phyloP scores from a whole-genome alignment of 2,888 invertebrate genomes.

The Eristalinus aeneus region DNA sequence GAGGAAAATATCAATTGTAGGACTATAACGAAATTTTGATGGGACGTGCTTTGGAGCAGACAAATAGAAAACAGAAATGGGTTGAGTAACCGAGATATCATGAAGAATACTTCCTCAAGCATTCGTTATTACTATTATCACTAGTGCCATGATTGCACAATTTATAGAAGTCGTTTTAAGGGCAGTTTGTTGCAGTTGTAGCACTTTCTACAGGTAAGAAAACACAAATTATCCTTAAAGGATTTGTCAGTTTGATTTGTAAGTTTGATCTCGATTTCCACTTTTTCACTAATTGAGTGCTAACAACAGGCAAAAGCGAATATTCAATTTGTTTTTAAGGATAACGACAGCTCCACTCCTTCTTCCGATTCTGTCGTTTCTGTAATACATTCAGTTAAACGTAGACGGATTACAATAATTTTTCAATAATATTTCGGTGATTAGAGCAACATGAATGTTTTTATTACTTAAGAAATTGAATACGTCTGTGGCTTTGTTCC shows the following conservation, averaged over 20 bases:
- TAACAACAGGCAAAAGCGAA: too few relatives aligned
- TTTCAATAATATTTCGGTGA: neutral
- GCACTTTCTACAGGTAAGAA: neutral
- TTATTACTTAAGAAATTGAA: neutral
- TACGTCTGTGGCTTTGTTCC: neutral
- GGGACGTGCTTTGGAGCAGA: too few relatives aligned
- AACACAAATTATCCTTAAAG: constrained; percentile 1
- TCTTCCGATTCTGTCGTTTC: neutral
- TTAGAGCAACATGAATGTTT: neutral
- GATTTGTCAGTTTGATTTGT: neutral
- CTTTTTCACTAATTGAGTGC: neutral
- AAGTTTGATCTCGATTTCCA: neutral
- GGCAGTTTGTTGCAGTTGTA: too few relatives aligned
- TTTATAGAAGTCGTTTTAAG: too few relatives aligned
- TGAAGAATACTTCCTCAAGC: too few relatives aligned
- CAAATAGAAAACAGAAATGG: too few relatives aligned
- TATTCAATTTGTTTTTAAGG: constrained; percentile 2
- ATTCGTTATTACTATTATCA: too few relatives aligned
- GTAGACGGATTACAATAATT: neutral
- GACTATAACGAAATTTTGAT: too few relatives aligned
- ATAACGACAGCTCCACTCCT: neutral
- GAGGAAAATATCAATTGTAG: too few relatives aligned
- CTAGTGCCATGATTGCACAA: too few relatives aligned
- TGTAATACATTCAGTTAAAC: neutral
- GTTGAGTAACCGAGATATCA: too few relatives aligned